Evolutionary conservation across 2,888 invertebrate species (phyloP), one percentile per base, ranked within the genome.

Genomic region (Dendrolimus houi): DNA sequence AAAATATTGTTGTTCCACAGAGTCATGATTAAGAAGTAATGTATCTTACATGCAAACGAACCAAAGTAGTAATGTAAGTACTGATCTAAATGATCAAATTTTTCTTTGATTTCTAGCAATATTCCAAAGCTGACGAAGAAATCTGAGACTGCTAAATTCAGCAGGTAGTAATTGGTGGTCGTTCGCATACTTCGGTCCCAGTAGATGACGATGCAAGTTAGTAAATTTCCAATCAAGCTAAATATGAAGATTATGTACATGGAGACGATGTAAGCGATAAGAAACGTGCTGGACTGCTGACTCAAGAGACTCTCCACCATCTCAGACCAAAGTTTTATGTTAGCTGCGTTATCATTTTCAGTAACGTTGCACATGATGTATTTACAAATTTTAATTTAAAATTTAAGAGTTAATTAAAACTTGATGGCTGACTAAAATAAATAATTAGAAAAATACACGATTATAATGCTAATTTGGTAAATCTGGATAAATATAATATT

Each of bases 201-300:
- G 65, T 82, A 85, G 57, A 87, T 73, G 65, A 92, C 73, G 70
- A 88, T 62, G 71, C 87, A 84, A 59, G 89, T 81, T 64, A 91
- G 66, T 55, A 88, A 58, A 60, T 89, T 87, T 0, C 85, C 87
- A 2, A 81, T 62, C 1, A 83, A 59, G 41, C 81, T 76, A 41
- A 72, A 62, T 2, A 78, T 59, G 63, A 83, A 81, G 41, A 82
- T 70, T 2, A 67, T 9, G 2, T 68, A 14, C 62, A 79, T 66
- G 0, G 67, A 57, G 0, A 63, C 55, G 0, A 70, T 59, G 52
- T 69, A 69, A 8, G 66, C 14, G 9, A 71, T 58, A 53, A 64
- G 63, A 1, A 69, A 53, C 72, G 69, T 75, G 3, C 56, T 29
- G 0, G 71, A 62, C n/a, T 77, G 71, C 41, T 65, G 62, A 12